Percentiles rank a stretch among this genome's conserved stretches.
These are phyloP conservation scores for Pristionchus mayeri DNA, from an alignment of 2,888 invertebrate genomes.

Conservation along the genomic window DNA sequence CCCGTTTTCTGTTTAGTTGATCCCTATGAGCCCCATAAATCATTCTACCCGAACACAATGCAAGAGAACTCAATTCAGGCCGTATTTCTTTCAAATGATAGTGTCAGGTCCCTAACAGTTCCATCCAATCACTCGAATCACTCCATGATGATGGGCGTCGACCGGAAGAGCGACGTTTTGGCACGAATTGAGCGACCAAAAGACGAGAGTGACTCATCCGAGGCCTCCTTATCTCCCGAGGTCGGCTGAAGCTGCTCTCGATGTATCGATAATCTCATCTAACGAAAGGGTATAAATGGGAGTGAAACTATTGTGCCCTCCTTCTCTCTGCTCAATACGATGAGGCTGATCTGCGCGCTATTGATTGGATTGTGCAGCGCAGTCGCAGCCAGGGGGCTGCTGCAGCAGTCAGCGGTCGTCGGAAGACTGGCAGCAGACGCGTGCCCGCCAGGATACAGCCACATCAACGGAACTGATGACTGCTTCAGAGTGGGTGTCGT, in stretches of 20 bases:
- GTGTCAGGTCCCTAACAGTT: too few relatives aligned
- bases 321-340: not conserved
- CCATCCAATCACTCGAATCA: too few relatives aligned
- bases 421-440: not conserved
- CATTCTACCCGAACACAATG: too few relatives aligned
- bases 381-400: not conserved
- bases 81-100: too few relatives aligned
- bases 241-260: not conserved
- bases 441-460: not conserved
- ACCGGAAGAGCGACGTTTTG: not conserved
- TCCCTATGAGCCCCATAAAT: too few relatives aligned
- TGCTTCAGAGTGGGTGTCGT: constrained; percentile 2
- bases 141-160: not conserved
- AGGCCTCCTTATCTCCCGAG: not conserved
- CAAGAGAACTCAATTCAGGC: too few relatives aligned
- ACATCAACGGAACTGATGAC: not conserved
- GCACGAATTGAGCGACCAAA: not conserved
- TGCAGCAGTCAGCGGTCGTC: not conserved
- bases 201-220: not conserved
- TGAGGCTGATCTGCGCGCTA: not conserved
- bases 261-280: not conserved
- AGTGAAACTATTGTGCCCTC: not conserved
- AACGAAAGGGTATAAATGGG: not conserved
- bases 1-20: too few relatives aligned
- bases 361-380: not conserved